These are phyloP conservation scores for Fragum sueziense DNA, from an alignment of 2,888 invertebrate genomes.

Conservation along the genomic window DNA sequence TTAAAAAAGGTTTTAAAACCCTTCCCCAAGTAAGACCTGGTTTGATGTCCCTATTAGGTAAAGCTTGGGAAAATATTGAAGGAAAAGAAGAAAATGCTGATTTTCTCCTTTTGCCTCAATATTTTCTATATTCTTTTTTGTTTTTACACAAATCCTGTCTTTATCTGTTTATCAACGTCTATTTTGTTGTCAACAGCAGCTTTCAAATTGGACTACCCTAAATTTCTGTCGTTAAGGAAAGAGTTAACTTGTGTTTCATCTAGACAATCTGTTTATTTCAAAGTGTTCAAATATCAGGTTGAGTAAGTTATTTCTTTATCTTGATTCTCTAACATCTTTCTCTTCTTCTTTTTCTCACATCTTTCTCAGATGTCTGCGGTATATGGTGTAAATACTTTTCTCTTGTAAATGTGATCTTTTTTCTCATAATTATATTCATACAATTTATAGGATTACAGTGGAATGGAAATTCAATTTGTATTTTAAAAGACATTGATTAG, in stretches of 20 bases:
- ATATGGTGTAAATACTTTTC: constrained; percentile 13
- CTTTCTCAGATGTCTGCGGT: constrained; percentile 18
- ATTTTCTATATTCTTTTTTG: too few species aligned
- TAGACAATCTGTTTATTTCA: neutral
- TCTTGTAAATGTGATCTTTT: neutral
- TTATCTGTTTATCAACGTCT: neutral
- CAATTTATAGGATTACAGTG: neutral
- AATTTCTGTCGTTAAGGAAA: neutral
- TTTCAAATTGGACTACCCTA: neutral
- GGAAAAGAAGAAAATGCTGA: too few species aligned
- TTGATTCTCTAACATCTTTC: neutral
- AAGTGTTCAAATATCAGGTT: neutral
- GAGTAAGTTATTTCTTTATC: neutral
- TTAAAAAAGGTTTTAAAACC: too few species aligned
- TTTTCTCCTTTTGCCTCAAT: too few species aligned
- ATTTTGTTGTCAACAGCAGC: neutral
- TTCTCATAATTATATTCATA: too few species aligned
- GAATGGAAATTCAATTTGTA: too few species aligned
- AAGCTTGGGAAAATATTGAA: too few species aligned
- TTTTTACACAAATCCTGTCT: too few species aligned
- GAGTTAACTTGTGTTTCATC: neutral
- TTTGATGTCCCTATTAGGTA: too few species aligned
- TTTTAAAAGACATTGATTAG: too few species aligned
- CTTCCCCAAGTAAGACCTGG: too few species aligned
- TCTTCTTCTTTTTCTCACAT: constrained; percentile 3